Base-by-base conservation (phyloP, 2,113 vertebrate species). In the Eudorcas thomsonii region DNA sequence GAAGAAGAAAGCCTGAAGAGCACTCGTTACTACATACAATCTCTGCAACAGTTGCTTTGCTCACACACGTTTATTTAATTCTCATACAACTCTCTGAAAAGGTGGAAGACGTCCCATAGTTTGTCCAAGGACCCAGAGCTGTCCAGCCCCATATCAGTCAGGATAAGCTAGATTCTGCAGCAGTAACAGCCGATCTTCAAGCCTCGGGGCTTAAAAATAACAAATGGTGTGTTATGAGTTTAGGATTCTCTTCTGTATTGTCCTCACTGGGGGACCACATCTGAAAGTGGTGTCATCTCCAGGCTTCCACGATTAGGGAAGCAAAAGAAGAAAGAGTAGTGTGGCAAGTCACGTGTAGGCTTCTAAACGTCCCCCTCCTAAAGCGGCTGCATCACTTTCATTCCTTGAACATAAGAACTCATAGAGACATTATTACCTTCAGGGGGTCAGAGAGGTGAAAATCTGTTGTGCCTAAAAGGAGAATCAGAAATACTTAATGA, bases 401-500 rank as follows among this genome's bases (percentile, higher is more conserved):
- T 62, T 87, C 21, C 28, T 55, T 80, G 52, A 82, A 52, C 28
- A 33, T 71, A 90, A 81, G 7, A 36, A 92, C 54, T 59, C 39
- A 26, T 43, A 16, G 13, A 7, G 28, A 87, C 26, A 90, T 54
- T 14, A 23, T 13, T 90, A n/a, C 77, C 74, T 81, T 88, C n/a
- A 77, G 55, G 36, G n/a, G 13, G 13, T 2, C 50, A 92, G 45
- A 39, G n/a, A 85, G 50, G 43, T 60, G 28, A 88, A 52, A 97
- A 87, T 87, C 25, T 84, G 17, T 92, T 52, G 6, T 82, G 33
- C 86, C 86, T 74, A 43, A 23, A 57, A 30, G 25, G 62, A 96
- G 45, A 95, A 96, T 93, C 71, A 59, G 82, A 86, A 64, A 77
- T 89, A 77, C 83, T 94, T 91, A 71, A 85, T 62, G 67, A 93